Evolutionary conservation across 2,888 invertebrate species (phyloP).

Genomic region (Xylota segnis): DNA sequence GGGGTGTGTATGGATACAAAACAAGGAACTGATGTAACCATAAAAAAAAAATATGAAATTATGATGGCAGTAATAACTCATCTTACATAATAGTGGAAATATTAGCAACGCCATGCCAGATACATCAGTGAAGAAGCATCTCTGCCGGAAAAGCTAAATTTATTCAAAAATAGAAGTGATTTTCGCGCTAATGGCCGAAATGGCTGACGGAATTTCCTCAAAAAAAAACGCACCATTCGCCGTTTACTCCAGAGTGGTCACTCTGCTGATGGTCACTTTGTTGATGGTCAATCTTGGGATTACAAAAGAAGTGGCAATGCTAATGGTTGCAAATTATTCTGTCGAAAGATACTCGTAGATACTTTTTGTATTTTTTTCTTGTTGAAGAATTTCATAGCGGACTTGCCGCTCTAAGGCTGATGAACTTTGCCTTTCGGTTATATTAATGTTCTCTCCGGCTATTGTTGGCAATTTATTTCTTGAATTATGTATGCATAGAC

Average conservation of each 20-base stretch:
- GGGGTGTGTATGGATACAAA: neutral
- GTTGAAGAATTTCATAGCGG: conserved; percentile 25
- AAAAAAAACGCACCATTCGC: conserved; percentile 2
- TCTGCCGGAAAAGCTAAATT: conserved; percentile 63
- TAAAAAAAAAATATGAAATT: conserved; percentile 20
- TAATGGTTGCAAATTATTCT: conserved; percentile 42
- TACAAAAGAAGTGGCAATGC: conserved; percentile 47
- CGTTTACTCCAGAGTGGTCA: conserved; percentile 25
- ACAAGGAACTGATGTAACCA: conserved; percentile 38
- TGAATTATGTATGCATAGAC: conserved; percentile 20
- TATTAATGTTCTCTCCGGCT: conserved; percentile 23
- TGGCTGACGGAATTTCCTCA: conserved; percentile 45
- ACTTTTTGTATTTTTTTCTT: neutral
- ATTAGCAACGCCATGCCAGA: conserved; percentile 37
- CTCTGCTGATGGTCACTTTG: conserved; percentile 39
- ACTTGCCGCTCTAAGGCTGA: conserved; percentile 15
- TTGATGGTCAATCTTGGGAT: conserved; percentile 36
- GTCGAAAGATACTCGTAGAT: conserved; percentile 6
- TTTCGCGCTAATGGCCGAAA: conserved; percentile 45
- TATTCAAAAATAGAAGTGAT: conserved; percentile 59
- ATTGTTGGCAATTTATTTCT: conserved; percentile 17
- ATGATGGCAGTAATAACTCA: conserved; percentile 36
- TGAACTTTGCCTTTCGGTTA: conserved; percentile 39
- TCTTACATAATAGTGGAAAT: conserved; percentile 55
- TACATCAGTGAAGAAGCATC: conserved; percentile 19